Evolutionary conservation across 2,113 vertebrate genomes (phyloP).

Genomic region (Nyctereutes procyonoides): DNA sequence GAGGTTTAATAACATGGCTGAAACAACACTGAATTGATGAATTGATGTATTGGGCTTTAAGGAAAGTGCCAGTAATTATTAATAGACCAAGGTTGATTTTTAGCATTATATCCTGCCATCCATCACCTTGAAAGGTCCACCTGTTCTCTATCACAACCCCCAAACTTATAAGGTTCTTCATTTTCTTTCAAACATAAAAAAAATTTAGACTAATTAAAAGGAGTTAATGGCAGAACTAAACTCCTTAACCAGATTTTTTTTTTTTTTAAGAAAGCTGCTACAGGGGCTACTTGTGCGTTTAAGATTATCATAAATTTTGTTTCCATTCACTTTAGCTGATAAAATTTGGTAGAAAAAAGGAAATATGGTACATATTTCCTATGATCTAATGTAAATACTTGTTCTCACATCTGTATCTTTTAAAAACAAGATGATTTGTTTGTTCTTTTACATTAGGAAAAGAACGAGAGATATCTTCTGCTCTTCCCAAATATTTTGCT

Average conservation of each 20-base stretch:
- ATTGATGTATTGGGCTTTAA: neutral
- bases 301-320: neutral
- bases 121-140: neutral
- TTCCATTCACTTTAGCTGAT: neutral
- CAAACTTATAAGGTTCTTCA: neutral
- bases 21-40: neutral
- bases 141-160: neutral
- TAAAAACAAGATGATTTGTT: neutral
- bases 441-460: conserved; percentile 90
- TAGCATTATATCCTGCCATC: neutral
- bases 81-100: neutral
- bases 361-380: neutral
- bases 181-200: neutral
- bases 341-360: neutral
- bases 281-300: neutral
- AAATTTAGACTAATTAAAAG: neutral
- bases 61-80: neutral
- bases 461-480: conserved; percentile 97
- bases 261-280: neutral
- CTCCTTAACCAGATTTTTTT: neutral
- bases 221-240: neutral
- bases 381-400: neutral
- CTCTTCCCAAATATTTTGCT: conserved; percentile 97
- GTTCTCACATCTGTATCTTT: neutral
- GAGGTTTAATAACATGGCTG: neutral